Evolutionary conservation across 2,113 vertebrate genomes (phyloP).

Genomic region (Hippocampus guttulatus): DNA sequence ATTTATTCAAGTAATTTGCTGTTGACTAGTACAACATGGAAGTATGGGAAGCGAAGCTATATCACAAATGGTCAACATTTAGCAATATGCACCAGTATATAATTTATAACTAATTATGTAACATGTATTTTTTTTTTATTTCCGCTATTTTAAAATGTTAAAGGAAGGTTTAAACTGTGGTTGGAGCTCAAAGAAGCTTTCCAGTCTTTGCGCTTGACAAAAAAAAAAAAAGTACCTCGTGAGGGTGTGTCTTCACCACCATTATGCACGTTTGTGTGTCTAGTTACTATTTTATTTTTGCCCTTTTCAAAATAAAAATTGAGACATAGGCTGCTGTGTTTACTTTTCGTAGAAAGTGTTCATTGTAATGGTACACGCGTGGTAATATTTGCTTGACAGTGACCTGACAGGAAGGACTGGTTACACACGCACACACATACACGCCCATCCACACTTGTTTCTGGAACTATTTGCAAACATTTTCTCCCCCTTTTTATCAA

Average conservation of each 20-base stretch:
- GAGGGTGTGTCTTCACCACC: not conserved
- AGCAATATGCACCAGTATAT: not conserved
- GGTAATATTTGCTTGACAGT: not conserved
- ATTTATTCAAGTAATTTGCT: not conserved
- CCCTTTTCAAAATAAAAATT: conserved; percentile 43
- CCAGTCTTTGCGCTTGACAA: not conserved
- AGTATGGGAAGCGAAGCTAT: not conserved
- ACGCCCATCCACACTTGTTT: not conserved
- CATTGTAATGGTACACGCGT: not conserved
- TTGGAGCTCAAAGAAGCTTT: not conserved
- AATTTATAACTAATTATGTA: not conserved
- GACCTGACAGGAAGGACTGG: conserved; percentile 43
- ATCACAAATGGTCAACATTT: not conserved
- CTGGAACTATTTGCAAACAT: not conserved
- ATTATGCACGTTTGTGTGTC: not conserved
- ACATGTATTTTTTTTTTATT: not conserved
- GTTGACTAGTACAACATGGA: not conserved
- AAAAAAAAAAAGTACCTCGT: not conserved
- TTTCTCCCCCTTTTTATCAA: no score
- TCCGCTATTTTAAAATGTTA: no score
- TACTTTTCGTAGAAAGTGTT: not conserved
- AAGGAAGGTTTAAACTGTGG: no score
- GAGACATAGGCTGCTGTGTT: not conserved
- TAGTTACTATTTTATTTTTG: conserved; percentile 32
- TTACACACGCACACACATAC: conserved; percentile 11